Conservation (phyloP, 2,113 vertebrate species). For the Nannospalax galili region DNA sequence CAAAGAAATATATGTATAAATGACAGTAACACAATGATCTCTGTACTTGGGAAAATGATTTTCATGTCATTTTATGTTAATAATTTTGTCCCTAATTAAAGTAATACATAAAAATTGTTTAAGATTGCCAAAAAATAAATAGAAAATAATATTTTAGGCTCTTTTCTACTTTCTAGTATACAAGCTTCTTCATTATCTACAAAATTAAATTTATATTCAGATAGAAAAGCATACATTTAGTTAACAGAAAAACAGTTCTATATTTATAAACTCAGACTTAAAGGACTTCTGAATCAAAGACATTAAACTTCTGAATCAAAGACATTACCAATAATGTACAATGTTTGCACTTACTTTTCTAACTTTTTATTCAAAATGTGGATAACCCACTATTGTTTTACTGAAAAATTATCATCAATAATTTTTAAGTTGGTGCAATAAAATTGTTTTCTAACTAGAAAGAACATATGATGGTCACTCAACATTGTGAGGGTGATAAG, state of each 20-base stretch:
- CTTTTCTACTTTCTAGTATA: neutral
- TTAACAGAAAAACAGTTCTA: neutral
- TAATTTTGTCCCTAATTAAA: neutral
- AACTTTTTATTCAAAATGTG: neutral
- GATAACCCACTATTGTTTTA: neutral
- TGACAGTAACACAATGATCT: neutral
- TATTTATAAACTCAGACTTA: neutral
- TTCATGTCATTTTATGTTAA: neutral
- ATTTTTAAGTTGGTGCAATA: neutral
- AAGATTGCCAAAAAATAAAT: neutral
- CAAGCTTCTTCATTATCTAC: neutral
- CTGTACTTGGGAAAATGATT: neutral
- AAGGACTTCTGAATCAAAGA: neutral
- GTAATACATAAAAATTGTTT: neutral
- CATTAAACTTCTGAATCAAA: neutral
- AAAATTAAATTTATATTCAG: neutral
- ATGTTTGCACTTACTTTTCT: no score
- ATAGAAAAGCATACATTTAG: neutral
- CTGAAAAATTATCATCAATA: neutral
- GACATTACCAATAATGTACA: no score
- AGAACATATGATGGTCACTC: neutral
- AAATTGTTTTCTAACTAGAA: neutral
- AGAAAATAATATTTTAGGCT: neutral
- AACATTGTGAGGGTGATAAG: neutral
- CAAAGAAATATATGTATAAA: no score